phyloP scores from a whole-genome alignment of 1,140 invertebrate genomes.

The Leptonema lineaticorne region DNA sequence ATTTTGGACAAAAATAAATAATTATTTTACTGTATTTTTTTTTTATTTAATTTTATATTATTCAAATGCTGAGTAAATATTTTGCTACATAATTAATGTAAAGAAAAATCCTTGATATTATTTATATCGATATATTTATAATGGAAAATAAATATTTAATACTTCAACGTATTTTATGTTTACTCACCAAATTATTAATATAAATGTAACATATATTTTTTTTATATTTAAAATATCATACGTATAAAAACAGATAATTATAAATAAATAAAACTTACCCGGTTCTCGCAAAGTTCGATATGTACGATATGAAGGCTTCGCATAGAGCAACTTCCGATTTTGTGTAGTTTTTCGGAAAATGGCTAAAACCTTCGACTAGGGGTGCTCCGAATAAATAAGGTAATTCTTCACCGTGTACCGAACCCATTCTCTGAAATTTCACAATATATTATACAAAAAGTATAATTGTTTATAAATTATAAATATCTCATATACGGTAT shows the following conservation, averaged over 20 bases:
- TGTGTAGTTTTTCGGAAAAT: slow-evolving; percentile 87
- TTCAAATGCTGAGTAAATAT: too few species aligned
- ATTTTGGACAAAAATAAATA: too few species aligned
- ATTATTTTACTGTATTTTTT: too few species aligned
- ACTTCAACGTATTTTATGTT: not conserved
- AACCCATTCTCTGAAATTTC: slow-evolving; percentile 79
- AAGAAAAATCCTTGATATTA: too few species aligned
- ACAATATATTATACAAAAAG: too few species aligned
- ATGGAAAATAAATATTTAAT: too few species aligned
- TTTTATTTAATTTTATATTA: too few species aligned
- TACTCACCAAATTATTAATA: not conserved
- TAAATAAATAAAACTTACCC: slow-evolving; percentile 70
- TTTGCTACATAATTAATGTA: too few species aligned
- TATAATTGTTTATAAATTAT: too few species aligned
- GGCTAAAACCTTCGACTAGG: slow-evolving; percentile 75
- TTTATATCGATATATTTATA: too few species aligned
- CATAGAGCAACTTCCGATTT: slow-evolving; percentile 85
- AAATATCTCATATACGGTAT: too few species aligned
- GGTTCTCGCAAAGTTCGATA: slow-evolving; percentile 96
- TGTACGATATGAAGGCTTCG: slow-evolving; percentile 91
- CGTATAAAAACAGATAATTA: not conserved
- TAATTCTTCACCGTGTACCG: slow-evolving; percentile 90
- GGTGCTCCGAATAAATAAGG: slow-evolving; percentile 87
- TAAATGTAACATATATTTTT: not conserved
- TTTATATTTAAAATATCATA: not conserved